Percentiles rank a stretch among this genome's conserved stretches.
Evolutionary conservation across 2,797 vertebrate species (phyloP).

Genomic region (Pteronotus mesoamericanus): DNA sequence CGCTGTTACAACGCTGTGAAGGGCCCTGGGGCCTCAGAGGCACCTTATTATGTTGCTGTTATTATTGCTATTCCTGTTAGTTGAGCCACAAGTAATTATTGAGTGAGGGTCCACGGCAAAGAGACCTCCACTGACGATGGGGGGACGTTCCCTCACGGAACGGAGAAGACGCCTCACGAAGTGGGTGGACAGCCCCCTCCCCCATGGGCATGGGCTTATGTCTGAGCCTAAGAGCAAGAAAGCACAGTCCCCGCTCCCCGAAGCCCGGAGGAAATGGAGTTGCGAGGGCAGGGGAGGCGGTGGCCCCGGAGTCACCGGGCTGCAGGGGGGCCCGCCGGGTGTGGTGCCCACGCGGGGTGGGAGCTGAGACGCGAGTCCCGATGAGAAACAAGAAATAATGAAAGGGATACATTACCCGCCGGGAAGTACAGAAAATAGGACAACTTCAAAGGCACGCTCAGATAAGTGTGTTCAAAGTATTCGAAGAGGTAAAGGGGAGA

Average conservation of each 20-base stretch:
- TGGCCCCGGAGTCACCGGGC: rapidly evolving
- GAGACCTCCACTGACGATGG: not conserved
- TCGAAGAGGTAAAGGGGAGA: not conserved
- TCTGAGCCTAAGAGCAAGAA: not conserved
- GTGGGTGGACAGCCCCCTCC: rapidly evolving
- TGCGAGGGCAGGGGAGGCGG: rapidly evolving
- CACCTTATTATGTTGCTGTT: not conserved
- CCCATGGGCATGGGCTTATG: rapidly evolving
- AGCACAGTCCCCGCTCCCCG: not conserved
- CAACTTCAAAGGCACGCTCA: slow-evolving; percentile 7
- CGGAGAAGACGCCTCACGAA: not conserved
- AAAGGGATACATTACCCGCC: not conserved
- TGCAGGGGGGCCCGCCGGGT: rapidly evolving
- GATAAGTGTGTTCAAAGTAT: slow-evolving; percentile 33
- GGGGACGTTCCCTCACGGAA: rapidly evolving
- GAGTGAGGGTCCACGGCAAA: not conserved
- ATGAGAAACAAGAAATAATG: not conserved
- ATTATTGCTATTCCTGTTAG: not conserved
- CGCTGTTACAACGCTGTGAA: rapidly evolving
- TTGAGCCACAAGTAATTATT: not conserved
- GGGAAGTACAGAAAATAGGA: not conserved
- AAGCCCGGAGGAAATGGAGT: not conserved
- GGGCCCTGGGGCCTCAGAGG: not conserved
- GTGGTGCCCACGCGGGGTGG: rapidly evolving
- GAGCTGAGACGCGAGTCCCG: not conserved